Evolutionary conservation across 2,888 invertebrate genomes (phyloP).

Genomic region (Tanypteryx hageni): DNA sequence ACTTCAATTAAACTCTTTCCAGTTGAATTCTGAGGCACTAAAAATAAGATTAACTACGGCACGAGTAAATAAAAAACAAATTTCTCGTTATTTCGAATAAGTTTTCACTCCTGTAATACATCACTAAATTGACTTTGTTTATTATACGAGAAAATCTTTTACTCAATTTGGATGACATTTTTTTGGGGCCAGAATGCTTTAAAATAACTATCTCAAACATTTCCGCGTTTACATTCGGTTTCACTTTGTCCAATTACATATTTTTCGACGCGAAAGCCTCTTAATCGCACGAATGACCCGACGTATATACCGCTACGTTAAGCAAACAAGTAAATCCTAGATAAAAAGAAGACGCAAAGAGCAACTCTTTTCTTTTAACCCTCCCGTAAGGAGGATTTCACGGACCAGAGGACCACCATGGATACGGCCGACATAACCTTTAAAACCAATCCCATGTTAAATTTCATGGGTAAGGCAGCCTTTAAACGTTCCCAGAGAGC

Average conservation of each 20-base stretch:
- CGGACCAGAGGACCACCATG: not conserved
- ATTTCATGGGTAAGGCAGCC: conserved; percentile 4
- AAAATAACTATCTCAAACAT: not conserved
- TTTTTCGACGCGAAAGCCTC: not conserved
- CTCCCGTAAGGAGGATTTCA: conserved; percentile 36
- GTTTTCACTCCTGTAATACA: too few species aligned
- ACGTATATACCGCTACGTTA: not conserved
- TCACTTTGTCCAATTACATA: not conserved
- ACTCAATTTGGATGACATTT: too few species aligned
- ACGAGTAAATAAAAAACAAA: too few species aligned
- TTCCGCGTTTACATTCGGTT: not conserved
- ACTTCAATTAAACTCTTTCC: too few species aligned
- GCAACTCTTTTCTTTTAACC: not conserved
- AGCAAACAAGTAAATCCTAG: not conserved
- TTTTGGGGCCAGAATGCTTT: not conserved
- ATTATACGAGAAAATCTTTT: too few species aligned
- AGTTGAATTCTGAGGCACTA: too few species aligned
- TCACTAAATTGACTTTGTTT: too few species aligned
- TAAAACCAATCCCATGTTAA: conserved; percentile 56
- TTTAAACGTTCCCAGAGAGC: not conserved
- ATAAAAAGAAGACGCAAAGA: not conserved
- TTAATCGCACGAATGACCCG: not conserved
- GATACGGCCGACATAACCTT: not conserved
- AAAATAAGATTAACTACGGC: too few species aligned
- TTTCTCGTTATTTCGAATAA: too few species aligned